Evolutionary conservation across 2,888 invertebrate genomes (phyloP).

Genomic region (Ormyrus labotus): DNA sequence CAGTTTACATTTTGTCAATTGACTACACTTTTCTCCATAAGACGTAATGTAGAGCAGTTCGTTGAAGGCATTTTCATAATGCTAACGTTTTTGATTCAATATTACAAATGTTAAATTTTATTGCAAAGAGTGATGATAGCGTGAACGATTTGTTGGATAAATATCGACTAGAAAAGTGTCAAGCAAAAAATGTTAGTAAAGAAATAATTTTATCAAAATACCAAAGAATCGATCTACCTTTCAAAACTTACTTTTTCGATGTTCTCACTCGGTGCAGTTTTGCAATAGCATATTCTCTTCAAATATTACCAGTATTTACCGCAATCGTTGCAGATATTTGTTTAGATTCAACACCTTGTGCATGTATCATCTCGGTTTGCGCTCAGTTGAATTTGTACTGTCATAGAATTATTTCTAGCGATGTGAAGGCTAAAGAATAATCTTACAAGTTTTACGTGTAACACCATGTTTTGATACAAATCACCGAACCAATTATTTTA

Average conservation of each 20-base stretch:
- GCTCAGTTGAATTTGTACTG: constrained; percentile 13
- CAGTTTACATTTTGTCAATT: constrained; percentile 13
- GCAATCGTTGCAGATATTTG: no score
- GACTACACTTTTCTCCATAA: not conserved
- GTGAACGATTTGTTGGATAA: constrained; percentile 6
- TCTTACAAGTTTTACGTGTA: not conserved
- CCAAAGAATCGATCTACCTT: not conserved
- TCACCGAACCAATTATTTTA: no score
- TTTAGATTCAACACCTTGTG: not conserved
- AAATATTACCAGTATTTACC: no score
- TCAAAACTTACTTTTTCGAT: no score
- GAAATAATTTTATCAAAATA: not conserved
- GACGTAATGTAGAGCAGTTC: not conserved
- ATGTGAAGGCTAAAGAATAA: no score
- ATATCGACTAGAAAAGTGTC: constrained; percentile 7
- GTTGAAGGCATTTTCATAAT: constrained; percentile 18
- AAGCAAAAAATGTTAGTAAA: constrained; percentile 13
- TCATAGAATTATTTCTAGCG: not conserved
- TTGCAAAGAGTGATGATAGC: not conserved
- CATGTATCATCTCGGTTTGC: not conserved
- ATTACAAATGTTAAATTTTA: constrained; percentile 24
- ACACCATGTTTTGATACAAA: constrained; percentile 5
- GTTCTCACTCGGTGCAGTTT: no score
- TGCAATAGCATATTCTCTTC: no score
- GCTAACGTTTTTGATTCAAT: not conserved